Percentiles rank a stretch among this genome's conserved stretches.
Conservation (phyloP, 2,888 invertebrate genomes). For the Lycocerus yunnanus region DNA sequence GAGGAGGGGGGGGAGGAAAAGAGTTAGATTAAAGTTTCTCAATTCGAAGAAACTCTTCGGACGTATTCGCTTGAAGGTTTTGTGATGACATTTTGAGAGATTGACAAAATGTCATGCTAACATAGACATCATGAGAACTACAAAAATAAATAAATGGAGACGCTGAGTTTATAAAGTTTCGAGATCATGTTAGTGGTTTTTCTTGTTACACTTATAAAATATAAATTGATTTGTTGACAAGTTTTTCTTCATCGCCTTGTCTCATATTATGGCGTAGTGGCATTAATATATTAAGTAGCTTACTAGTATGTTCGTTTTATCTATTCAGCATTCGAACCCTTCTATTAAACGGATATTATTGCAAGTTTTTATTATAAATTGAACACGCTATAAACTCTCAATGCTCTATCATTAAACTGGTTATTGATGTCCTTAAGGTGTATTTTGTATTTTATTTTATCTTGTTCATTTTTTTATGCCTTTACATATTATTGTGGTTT, state of each 20-base stretch:
- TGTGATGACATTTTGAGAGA: no score
- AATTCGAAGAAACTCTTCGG: no score
- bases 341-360: slow-evolving; percentile 34
- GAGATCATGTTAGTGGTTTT: slow-evolving; percentile 34
- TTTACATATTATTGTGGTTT: slow-evolving; percentile 9
- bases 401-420: slow-evolving; percentile 31
- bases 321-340: slow-evolving; percentile 37
- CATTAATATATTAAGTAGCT: slow-evolving; percentile 31
- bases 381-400: slow-evolving; percentile 32
- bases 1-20: no score
- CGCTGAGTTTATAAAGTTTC: slow-evolving; percentile 38
- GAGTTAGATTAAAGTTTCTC: no score
- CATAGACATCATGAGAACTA: neutral
- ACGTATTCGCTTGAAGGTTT: no score
- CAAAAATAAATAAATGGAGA: neutral
- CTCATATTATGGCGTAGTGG: slow-evolving; percentile 40
- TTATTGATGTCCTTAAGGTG: slow-evolving; percentile 33
- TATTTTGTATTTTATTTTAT: slow-evolving; percentile 33
- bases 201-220: slow-evolving; percentile 50
- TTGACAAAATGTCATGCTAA: no score
- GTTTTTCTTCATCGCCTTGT: slow-evolving; percentile 46
- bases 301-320: neutral
- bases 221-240: slow-evolving; percentile 52
- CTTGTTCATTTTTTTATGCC: slow-evolving; percentile 6
- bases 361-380: slow-evolving; percentile 37